These are phyloP conservation scores for Buathra laborator DNA, from an alignment of 2,888 invertebrate species.

Conservation along the genomic window DNA sequence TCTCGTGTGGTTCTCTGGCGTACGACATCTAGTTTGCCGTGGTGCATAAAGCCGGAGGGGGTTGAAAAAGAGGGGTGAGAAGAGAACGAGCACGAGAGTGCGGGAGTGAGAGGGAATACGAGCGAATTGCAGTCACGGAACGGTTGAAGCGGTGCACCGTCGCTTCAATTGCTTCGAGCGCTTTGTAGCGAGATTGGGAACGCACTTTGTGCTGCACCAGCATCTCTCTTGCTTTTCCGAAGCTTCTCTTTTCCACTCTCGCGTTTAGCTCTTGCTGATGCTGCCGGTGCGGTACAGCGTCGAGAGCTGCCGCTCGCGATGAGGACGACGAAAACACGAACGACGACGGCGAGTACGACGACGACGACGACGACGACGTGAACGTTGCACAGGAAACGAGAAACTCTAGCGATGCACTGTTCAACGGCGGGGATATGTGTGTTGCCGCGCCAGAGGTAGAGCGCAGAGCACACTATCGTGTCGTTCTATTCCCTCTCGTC, in stretches of 20 bases:
- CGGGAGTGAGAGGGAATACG: constrained; percentile 44
- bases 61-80: constrained; percentile 23
- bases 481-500: constrained; percentile 50
- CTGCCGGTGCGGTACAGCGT: constrained; percentile 44
- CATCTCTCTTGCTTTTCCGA: constrained; percentile 45
- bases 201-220: constrained; percentile 67
- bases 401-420: constrained; percentile 61
- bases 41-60: constrained; percentile 48
- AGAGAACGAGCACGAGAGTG: constrained; percentile 19
- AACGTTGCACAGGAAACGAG: constrained; percentile 59
- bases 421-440: constrained; percentile 30
- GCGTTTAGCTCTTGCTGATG: constrained; percentile 46
- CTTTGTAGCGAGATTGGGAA: constrained; percentile 72
- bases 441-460: constrained; percentile 7
- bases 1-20: constrained; percentile 41
- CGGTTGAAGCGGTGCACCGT: constrained; percentile 68
- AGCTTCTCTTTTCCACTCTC: constrained; percentile 39
- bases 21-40: constrained; percentile 53
- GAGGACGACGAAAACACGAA: constrained; percentile 36
- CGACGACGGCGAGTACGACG: constrained; percentile 45
- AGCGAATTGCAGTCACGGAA: constrained; percentile 68
- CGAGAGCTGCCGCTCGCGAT: constrained; percentile 49
- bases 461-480: constrained; percentile 17
- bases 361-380: constrained; percentile 30
- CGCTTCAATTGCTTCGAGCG: constrained; percentile 71